Evolutionary conservation across 2,888 invertebrate species (phyloP), one percentile per base, ranked within the genome.

Genomic region (Smittia aterrima): DNA sequence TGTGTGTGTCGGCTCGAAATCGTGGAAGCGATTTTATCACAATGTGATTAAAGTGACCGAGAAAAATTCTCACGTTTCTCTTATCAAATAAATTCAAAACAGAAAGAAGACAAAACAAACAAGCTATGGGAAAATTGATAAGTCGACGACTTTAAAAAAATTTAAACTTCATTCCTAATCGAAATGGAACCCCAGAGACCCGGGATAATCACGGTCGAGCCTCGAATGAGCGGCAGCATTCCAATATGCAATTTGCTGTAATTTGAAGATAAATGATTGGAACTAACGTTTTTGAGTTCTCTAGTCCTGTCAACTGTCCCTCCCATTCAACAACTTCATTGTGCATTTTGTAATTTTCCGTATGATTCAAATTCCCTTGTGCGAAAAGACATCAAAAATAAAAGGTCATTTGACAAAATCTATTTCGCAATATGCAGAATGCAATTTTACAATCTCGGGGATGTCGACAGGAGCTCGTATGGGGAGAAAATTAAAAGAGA

Each of bases 261-360:
- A 72, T 72, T 72, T 72, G 62, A 72, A 62, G 72, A 72, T 72
- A 72, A 72, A 72, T 72, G 72, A 40, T 62, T 72, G 72, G 72
- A 72, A 72, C 72, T 72, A 72, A 72, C 62, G 40, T 20, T 68
- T 54, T 6, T 11, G 24, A 18, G 54, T 54, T 38, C 11, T 38
- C 32, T 3, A 16, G 47, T 11, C 2, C 16, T 47, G 4, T 22
- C 58, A 22, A 3, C 58, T 22, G 3, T 64, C 27, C n/a, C 27
- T 27, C 20, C 20, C 25, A 64, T 27, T 22, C 9, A 16, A 22
- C 7, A 9, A 3, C 58, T 4, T 58, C 18, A 18, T 58, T 58
- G 58, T 58, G 58, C 20, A 58, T 64, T 64, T 25, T 64, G 64
- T 27, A 64, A 64, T 64, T 64, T 64, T 22, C 58, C 22, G 22